Base-by-base conservation (phyloP, 2,888 invertebrate genomes). In the Flexamia atlantica region DNA sequence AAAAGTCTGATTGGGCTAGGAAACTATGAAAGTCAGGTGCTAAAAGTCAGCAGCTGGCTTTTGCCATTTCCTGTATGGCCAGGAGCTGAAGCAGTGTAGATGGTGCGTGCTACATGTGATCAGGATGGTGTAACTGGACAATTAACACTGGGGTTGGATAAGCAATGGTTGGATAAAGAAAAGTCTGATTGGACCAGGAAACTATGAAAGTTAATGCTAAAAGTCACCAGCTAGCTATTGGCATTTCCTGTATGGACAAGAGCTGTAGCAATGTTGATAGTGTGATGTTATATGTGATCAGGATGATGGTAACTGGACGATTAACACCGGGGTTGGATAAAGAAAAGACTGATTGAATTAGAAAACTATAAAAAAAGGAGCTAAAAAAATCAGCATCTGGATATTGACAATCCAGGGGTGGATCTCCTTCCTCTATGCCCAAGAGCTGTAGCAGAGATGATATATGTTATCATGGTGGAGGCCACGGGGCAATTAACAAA, bases 171-270 rank as follows among this genome's bases (percentile, higher is more conserved):
- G 25, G 64, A 23, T 28, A 64, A 14, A 64, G 82, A 46, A 53
- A 82, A 14, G 30, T 5, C n/a, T n/a, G 79, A 25, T 20, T 70
- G 82, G 82, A 83, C 28, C 20, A 23, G 79, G 79, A 57, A 79
- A 79, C 17, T 79, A 57, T 79, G 57, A 57, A 46, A 79, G 5
- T n/a, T n/a, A n/a, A n/a, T n/a, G n/a, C n/a, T n/a, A n/a, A n/a
- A n/a, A n/a, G n/a, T n/a, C n/a, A n/a, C n/a, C n/a, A n/a, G n/a
- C n/a, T n/a, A n/a, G n/a, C n/a, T n/a, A n/a, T n/a, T n/a, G n/a
- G n/a, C n/a, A n/a, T n/a, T n/a, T n/a, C n/a, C n/a, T n/a, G n/a
- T n/a, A n/a, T n/a, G n/a, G n/a, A n/a, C n/a, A n/a, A n/a, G n/a
- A n/a, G n/a, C n/a, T n/a, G n/a, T n/a, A n/a, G n/a, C n/a, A n/a